Conservation (phyloP, 2,888 invertebrate genomes). For the Teleogryllus oceanicus region DNA sequence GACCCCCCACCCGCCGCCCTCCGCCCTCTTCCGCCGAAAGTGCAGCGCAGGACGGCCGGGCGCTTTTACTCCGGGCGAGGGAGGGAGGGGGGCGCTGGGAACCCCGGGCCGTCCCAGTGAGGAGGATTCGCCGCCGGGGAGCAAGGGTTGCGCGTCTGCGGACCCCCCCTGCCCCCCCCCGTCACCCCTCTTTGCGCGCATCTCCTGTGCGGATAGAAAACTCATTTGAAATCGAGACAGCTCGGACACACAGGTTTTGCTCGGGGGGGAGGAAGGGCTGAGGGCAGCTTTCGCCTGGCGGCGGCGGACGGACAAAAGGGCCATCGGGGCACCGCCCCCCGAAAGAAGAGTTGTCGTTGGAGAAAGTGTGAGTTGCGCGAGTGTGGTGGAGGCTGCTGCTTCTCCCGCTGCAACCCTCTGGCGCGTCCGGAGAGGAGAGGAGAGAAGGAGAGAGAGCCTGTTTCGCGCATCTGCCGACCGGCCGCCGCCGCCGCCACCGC, state of each 20-base stretch:
- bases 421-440: no score
- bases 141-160: not conserved
- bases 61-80: no score
- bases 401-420: not conserved
- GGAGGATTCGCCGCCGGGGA: not conserved
- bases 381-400: not conserved
- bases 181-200: not conserved
- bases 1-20: no score
- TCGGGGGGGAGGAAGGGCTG: not conserved
- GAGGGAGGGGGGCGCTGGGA: no score
- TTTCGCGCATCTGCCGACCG: not conserved
- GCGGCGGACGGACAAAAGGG: not conserved
- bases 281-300: not conserved
- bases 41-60: no score
- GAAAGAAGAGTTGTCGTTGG: not conserved
- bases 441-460: not conserved
- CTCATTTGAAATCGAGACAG: slow-evolving; percentile 11
- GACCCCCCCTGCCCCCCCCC: not conserved
- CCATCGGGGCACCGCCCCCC: not conserved
- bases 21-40: no score
- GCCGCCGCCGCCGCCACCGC: not conserved
- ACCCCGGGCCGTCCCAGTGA: no score
- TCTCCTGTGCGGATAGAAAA: slow-evolving; percentile 3
- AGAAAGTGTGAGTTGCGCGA: not conserved
- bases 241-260: slow-evolving; percentile 6